phyloP scores from a whole-genome alignment of 1,140 invertebrate genomes.

The Thalassaphorura encarpata region DNA sequence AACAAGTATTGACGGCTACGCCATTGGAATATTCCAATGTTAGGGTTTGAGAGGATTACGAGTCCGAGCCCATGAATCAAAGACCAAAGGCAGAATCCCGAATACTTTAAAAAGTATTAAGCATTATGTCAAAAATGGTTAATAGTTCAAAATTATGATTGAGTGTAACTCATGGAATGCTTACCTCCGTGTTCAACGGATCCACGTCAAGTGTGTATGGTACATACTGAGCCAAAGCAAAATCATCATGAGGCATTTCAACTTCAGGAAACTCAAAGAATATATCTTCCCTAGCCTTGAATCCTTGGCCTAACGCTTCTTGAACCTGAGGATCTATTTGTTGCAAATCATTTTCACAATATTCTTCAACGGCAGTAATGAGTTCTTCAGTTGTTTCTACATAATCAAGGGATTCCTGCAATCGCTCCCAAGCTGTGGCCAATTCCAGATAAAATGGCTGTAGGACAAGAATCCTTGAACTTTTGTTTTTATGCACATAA shows the following conservation, averaged over 20 bases:
- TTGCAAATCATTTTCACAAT: slow-evolving; percentile 14
- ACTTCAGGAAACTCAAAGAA: slow-evolving; percentile 39
- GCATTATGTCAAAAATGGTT: too few relatives aligned
- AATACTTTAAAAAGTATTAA: too few relatives aligned
- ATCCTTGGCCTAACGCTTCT: not conserved
- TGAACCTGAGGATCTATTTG: slow-evolving; percentile 8
- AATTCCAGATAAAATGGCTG: slow-evolving; percentile 54
- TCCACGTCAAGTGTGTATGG: too few relatives aligned
- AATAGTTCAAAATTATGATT: too few relatives aligned
- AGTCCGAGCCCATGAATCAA: slow-evolving; percentile 48
- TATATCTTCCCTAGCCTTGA: slow-evolving; percentile 3
- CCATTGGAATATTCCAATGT: slow-evolving; percentile 48
- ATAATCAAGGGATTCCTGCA: slow-evolving; percentile 52
- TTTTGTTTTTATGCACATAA: not conserved
- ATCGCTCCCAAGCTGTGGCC: slow-evolving; percentile 48
- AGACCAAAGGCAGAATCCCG: slow-evolving; percentile 54
- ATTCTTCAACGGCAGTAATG: slow-evolving; percentile 43
- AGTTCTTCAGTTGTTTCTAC: slow-evolving; percentile 46
- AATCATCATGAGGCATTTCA: slow-evolving; percentile 19
- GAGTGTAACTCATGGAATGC: too few relatives aligned
- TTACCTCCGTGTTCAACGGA: too few relatives aligned
- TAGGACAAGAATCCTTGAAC: slow-evolving; percentile 11
- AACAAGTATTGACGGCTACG: slow-evolving; percentile 48
- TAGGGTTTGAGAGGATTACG: slow-evolving; percentile 53
- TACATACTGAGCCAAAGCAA: not conserved